A percentile compares a stretch with the other conserved stretches of the same genome.
phyloP scores from a whole-genome alignment of 2,113 vertebrate species.

The Scomber colias region DNA sequence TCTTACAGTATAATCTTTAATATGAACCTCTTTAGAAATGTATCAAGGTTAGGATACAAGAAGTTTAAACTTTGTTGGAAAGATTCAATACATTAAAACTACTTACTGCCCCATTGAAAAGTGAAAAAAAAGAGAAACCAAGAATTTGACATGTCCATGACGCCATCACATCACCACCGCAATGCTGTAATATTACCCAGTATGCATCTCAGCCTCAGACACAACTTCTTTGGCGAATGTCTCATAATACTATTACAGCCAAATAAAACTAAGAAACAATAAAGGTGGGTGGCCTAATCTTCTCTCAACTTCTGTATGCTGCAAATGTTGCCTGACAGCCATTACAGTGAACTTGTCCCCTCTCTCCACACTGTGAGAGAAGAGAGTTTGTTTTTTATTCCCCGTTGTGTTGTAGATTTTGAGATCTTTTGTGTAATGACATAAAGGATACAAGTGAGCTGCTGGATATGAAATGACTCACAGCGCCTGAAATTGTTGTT shows the following conservation, averaged over 20 bases:
- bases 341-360: conserved; percentile 16
- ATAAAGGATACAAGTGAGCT: no score
- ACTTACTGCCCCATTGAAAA: not conserved
- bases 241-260: conserved; percentile 41
- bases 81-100: not conserved
- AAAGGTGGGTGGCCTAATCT: conserved; percentile 56
- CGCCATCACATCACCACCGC: conserved; percentile 55
- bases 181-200: conserved; percentile 31
- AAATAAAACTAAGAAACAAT: conserved; percentile 63
- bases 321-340: conserved; percentile 24
- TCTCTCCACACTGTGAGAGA: not conserved
- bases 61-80: not conserved
- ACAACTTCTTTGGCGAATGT: conserved; percentile 34
- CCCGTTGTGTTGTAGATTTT: no score
- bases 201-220: conserved; percentile 43
- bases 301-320: conserved; percentile 26
- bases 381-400: no score
- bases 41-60: not conserved
- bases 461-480: no score
- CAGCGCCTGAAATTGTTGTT: no score
- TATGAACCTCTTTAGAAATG: not conserved
- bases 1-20: no score
- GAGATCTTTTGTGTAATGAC: no score
- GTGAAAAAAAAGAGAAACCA: not conserved
- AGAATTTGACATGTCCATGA: conserved; percentile 28